Evolutionary conservation across 2,888 invertebrate genomes (phyloP).

Genomic region (Drosophila cognata): DNA sequence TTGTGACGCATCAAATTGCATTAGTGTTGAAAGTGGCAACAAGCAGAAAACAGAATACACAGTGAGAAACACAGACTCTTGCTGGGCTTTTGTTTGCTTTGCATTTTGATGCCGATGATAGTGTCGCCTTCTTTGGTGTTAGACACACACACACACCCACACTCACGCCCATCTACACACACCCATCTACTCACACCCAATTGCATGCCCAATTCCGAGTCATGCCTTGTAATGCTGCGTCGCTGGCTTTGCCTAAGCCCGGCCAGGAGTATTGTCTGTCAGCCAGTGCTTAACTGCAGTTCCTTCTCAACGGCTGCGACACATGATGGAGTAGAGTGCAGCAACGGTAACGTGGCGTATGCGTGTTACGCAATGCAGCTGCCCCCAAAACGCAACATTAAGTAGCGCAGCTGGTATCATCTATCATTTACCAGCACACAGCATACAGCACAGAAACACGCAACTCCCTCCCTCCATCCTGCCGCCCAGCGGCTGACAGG

Average conservation of each 20-base stretch:
- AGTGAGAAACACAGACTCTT: constrained; percentile 18
- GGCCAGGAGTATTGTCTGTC: constrained; percentile 38
- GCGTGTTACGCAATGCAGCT: constrained; percentile 46
- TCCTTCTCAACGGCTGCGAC: constrained; percentile 24
- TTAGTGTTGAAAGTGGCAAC: constrained; percentile 70
- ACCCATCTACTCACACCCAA: constrained; percentile 18
- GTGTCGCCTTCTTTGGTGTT: constrained; percentile 26
- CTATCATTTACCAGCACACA: constrained; percentile 63
- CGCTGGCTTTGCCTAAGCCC: constrained; percentile 67
- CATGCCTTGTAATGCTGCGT: constrained; percentile 55
- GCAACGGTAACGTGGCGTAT: constrained; percentile 34
- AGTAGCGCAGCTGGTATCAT: constrained; percentile 56
- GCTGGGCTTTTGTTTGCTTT: constrained; percentile 66
- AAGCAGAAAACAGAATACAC: constrained; percentile 43
- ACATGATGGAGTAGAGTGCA: constrained; percentile 47
- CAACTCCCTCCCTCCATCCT: neutral
- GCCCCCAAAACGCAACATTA: constrained; percentile 7
- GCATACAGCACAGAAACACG: neutral
- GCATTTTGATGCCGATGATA: constrained; percentile 67
- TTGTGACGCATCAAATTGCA: constrained; percentile 77
- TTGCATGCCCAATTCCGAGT: constrained; percentile 37
- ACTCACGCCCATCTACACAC: neutral
- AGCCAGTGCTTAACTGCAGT: constrained; percentile 16
- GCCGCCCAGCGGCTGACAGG: neutral
- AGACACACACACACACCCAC: constrained; percentile 1